These are phyloP conservation scores for Syngnathus scovelli DNA, from an alignment of 2,113 vertebrate genomes.

Conservation along the genomic window DNA sequence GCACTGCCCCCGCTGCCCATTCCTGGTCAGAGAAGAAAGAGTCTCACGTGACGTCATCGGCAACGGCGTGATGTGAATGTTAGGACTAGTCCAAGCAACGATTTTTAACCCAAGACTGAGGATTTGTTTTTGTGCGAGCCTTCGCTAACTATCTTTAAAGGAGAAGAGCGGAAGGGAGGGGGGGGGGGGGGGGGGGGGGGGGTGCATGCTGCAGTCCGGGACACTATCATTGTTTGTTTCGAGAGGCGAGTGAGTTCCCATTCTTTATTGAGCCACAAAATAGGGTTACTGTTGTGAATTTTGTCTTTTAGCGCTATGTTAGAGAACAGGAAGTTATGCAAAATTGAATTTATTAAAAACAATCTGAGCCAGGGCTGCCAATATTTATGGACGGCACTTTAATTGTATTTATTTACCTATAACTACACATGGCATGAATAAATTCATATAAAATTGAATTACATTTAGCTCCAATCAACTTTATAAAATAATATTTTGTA, in stretches of 20 bases:
- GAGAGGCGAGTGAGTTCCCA: background rate
- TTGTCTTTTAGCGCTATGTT: background rate
- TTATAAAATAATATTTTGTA: background rate
- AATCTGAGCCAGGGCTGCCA: too few species aligned
- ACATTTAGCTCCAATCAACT: too few species aligned
- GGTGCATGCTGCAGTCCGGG: constrained; percentile 28
- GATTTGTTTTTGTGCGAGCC: constrained; percentile 6
- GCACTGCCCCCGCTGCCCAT: constrained; percentile 97
- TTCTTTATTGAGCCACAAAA: background rate
- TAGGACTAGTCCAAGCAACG: constrained; percentile 10
- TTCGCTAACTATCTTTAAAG: constrained; percentile 3
- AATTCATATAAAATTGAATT: too few species aligned
- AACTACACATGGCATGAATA: too few species aligned
- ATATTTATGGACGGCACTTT: too few species aligned
- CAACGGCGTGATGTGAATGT: constrained; percentile 1
- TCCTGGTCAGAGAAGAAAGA: constrained; percentile 73
- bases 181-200: constrained; percentile 1
- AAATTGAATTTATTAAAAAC: background rate
- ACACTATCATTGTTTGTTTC: constrained; percentile 1
- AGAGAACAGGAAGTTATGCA: background rate
- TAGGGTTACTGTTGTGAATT: background rate
- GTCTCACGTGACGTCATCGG: background rate
- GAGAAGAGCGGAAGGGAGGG: background rate
- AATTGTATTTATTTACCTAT: too few species aligned
- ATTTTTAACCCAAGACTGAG: background rate